Conservation (phyloP, 2,113 vertebrate species). For the Drymodes brunneopygia region DNA sequence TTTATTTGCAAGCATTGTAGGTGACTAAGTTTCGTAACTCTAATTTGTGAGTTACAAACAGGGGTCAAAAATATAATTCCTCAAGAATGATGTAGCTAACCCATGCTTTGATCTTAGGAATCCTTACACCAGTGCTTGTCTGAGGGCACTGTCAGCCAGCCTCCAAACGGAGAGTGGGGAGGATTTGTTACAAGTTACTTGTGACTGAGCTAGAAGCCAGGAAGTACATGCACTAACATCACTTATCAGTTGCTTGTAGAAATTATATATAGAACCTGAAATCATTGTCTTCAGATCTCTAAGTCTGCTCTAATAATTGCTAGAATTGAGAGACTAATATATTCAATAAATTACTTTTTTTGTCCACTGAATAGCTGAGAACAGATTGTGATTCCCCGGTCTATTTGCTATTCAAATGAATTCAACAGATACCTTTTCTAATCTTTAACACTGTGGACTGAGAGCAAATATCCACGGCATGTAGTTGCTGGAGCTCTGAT, state of each 20-base stretch:
- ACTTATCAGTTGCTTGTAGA: not conserved
- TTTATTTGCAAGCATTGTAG: not conserved
- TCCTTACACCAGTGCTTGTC: not conserved
- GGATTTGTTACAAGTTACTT: not conserved
- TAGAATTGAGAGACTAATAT: not conserved
- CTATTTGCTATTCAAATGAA: conserved; percentile 60
- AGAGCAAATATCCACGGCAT: not conserved
- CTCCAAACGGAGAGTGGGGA: fast-evolving
- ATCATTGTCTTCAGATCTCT: conserved; percentile 20
- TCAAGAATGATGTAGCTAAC: not conserved
- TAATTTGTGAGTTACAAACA: not conserved
- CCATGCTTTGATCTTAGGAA: conserved; percentile 6
- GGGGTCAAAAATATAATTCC: not conserved
- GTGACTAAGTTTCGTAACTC: not conserved
- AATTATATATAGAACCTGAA: not conserved
- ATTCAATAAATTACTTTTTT: conserved; percentile 38
- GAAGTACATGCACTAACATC: not conserved
- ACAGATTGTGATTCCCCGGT: conserved; percentile 46
- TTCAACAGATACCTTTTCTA: conserved; percentile 58
- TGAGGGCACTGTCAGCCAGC: not conserved
- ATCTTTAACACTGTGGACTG: conserved; percentile 15
- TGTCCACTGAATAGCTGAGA: conserved; percentile 20
- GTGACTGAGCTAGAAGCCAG: not conserved
- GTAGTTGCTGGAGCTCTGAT: not conserved
- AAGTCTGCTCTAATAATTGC: conserved; percentile 7